A percentile compares a stretch with the other conserved stretches of the same genome.
These are phyloP conservation scores for Euwallacea fornicatus DNA, from an alignment of 1,140 invertebrate genomes.

Conservation along the genomic window DNA sequence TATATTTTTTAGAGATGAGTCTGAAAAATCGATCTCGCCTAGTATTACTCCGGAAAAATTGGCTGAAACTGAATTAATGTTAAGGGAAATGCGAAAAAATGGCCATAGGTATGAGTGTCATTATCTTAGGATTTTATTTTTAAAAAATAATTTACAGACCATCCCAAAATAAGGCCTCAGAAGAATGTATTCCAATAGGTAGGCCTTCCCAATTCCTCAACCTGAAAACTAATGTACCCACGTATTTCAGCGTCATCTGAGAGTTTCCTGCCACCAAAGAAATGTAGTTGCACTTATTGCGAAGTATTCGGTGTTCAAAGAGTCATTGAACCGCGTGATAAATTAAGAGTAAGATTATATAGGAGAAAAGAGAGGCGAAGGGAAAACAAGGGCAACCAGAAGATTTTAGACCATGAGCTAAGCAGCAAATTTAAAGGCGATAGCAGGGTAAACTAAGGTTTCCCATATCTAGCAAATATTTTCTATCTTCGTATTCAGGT, in stretches of 20 bases:
- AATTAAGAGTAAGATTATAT: conserved; percentile 55
- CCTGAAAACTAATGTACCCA: background rate
- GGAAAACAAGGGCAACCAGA: conserved; percentile 31
- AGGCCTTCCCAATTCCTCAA: too few species aligned
- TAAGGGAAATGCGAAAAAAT: conserved; percentile 28
- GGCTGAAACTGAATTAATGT: conserved; percentile 22
- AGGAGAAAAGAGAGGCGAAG: conserved; percentile 46
- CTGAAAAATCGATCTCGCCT: conserved; percentile 6
- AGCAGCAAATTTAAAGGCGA: too few species aligned
- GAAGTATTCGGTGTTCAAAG: conserved; percentile 47
- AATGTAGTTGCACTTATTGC: conserved; percentile 51
- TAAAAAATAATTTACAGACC: too few species aligned
- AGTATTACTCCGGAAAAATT: conserved; percentile 27
- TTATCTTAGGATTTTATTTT: background rate
- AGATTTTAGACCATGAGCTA: conserved; percentile 1
- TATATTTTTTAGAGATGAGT: conserved; percentile 18
- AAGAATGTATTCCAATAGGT: too few species aligned
- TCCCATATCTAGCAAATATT: background rate
- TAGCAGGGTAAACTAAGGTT: too few species aligned
- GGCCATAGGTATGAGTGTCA: conserved; percentile 12
- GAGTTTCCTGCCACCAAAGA: conserved; percentile 41
- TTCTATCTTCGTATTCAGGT: conserved; percentile 15
- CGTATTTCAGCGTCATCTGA: background rate
- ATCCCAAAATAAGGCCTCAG: too few species aligned
- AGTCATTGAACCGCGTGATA: conserved; percentile 56